Conservation (phyloP, 2,113 vertebrate genomes). For the Danio rerio region DNA sequence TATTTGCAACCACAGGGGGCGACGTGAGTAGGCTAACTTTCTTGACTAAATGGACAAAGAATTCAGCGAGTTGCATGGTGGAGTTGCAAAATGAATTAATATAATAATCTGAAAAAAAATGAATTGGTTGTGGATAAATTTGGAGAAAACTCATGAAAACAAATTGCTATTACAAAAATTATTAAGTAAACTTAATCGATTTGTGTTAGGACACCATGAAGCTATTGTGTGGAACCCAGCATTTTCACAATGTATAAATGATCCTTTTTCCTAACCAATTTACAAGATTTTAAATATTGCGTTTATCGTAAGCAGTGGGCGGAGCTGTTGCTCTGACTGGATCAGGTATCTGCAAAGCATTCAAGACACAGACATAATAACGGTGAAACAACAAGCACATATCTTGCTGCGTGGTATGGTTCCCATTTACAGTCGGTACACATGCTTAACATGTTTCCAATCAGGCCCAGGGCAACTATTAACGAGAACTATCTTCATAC, state of each 20-base stretch:
- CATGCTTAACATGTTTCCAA: constrained; percentile 44
- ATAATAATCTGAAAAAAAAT: too few species aligned
- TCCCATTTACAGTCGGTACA: constrained; percentile 51
- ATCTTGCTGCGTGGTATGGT: constrained; percentile 43
- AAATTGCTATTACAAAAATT: too few species aligned
- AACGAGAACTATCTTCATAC: constrained; percentile 31
- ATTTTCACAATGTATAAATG: neutral
- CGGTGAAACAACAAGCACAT: constrained; percentile 42
- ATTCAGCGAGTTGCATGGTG: too few species aligned
- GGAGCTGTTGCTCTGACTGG: constrained; percentile 47
- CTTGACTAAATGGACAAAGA: too few species aligned
- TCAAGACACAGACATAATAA: constrained; percentile 36
- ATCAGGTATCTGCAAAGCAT: neutral
- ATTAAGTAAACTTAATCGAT: too few species aligned
- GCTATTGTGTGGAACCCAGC: too few species aligned
- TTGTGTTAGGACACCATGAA: too few species aligned
- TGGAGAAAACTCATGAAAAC: too few species aligned
- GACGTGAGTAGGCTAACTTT: too few species aligned
- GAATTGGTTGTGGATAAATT: too few species aligned
- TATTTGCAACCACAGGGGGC: too few species aligned
- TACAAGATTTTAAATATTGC: neutral
- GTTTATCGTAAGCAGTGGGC: constrained; percentile 35
- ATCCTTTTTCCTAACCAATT: neutral
- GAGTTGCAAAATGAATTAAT: too few species aligned
- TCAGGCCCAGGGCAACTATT: constrained; percentile 41